Evolutionary conservation across 2,797 vertebrate genomes (phyloP).

Genomic region (Echiichthys vipera): DNA sequence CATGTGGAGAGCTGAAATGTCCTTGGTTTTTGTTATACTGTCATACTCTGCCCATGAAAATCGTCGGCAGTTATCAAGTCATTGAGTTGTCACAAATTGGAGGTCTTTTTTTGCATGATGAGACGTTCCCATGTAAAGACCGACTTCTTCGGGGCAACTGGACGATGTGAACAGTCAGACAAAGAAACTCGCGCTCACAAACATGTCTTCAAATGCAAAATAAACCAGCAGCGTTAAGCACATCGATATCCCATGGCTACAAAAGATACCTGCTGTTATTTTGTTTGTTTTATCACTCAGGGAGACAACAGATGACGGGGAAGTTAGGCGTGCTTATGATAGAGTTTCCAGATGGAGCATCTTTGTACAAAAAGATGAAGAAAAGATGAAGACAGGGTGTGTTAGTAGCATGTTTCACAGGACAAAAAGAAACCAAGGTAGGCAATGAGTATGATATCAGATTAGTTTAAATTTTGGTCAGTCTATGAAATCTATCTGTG

Average conservation of each 20-base stretch:
- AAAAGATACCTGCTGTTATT: constrained; percentile 21
- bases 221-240: not conserved
- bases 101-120: constrained; percentile 35
- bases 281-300: constrained; percentile 26
- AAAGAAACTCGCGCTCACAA: not conserved
- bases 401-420: not conserved
- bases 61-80: constrained; percentile 21
- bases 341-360: constrained; percentile 26
- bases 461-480: not conserved
- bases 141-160: not conserved
- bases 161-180: constrained; percentile 4
- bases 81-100: constrained; percentile 11
- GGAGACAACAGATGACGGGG: constrained; percentile 16
- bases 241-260: not conserved
- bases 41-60: constrained; percentile 35
- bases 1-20: constrained; percentile 22
- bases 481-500: not conserved
- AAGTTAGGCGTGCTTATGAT: not conserved
- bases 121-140: constrained; percentile 15
- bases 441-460: not conserved
- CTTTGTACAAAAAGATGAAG: not conserved
- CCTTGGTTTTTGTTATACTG: constrained; percentile 46
- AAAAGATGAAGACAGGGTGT: not conserved
- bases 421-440: not conserved
- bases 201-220: not conserved